Percentiles rank a stretch among this genome's conserved stretches.
Conservation (phyloP, 2,888 invertebrate genomes). For the Tyria jacobaeae region DNA sequence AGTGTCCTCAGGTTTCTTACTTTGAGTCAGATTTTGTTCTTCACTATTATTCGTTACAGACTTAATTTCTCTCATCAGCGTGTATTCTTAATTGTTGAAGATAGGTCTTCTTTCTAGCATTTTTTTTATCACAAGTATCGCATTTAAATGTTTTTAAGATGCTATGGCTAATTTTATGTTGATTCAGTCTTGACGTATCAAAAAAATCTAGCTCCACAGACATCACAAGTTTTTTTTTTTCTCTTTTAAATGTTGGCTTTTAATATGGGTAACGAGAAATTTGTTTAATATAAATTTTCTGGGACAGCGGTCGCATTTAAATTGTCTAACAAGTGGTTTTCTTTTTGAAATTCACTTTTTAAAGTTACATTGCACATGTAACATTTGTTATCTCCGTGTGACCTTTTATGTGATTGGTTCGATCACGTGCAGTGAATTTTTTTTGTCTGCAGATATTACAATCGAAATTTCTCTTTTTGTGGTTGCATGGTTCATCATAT, state of each 20-base stretch:
- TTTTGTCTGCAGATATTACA: background rate
- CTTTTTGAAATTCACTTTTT: slow-evolving; percentile 21
- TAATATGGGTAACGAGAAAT: slow-evolving; percentile 37
- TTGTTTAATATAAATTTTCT: slow-evolving; percentile 18
- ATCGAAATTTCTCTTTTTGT: background rate
- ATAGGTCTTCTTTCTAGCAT: slow-evolving; percentile 22
- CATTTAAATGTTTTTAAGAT: slow-evolving; percentile 36
- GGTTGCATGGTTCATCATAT: slow-evolving; percentile 4
- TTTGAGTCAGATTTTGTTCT: background rate
- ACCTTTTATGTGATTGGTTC: slow-evolving; percentile 6
- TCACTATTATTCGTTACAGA: slow-evolving; percentile 40
- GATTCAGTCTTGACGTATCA: slow-evolving; percentile 38
- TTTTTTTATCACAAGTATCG: slow-evolving; percentile 33
- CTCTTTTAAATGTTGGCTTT: slow-evolving; percentile 56
- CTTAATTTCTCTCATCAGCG: slow-evolving; percentile 51
- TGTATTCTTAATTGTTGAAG: slow-evolving; percentile 40
- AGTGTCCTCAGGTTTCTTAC: background rate
- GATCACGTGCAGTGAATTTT: background rate
- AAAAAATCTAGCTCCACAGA: slow-evolving; percentile 58
- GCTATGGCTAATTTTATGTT: slow-evolving; percentile 51
- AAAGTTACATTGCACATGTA: slow-evolving; percentile 21
- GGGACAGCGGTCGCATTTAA: slow-evolving; percentile 23
- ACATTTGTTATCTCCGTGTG: slow-evolving; percentile 22
- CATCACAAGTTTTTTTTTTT: slow-evolving; percentile 54
- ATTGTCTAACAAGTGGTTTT: slow-evolving; percentile 22